Evolutionary conservation across 2,797 vertebrate species (phyloP).

Genomic region (Parauchenoglanis ngamensis): DNA sequence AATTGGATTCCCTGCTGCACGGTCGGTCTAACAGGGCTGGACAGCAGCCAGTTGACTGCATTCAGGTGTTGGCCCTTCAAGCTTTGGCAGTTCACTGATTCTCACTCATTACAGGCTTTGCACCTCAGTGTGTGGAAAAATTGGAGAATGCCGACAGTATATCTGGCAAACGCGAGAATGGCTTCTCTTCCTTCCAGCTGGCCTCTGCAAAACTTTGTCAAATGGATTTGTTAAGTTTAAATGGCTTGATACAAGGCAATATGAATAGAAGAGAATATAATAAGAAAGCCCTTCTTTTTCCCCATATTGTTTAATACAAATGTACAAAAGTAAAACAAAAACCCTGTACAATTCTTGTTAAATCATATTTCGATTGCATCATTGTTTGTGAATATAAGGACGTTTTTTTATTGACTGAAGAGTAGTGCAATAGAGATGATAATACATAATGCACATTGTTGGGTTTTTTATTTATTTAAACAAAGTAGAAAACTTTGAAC

Average conservation of each 20-base stretch:
- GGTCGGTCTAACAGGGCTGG: slow-evolving; percentile 42
- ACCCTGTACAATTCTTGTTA: not conserved
- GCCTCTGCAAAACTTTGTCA: not conserved
- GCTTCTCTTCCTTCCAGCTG: not conserved
- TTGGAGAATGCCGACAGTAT: not conserved
- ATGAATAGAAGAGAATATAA: not conserved
- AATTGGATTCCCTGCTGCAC: slow-evolving; percentile 53
- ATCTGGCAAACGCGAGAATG: slow-evolving; percentile 17
- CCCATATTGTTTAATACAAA: not conserved
- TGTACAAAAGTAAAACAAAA: not conserved
- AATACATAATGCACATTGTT: not conserved
- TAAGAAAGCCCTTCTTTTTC: not conserved
- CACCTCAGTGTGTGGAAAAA: slow-evolving; percentile 15
- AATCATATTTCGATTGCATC: not conserved
- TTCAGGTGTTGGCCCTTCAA: slow-evolving; percentile 47
- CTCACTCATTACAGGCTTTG: slow-evolving; percentile 49
- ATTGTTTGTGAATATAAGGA: not conserved
- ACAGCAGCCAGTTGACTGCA: slow-evolving; percentile 44
- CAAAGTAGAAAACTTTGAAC: not conserved
- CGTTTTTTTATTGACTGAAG: not conserved
- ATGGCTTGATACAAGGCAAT: not conserved
- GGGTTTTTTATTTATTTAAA: not conserved
- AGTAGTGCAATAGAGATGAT: not conserved
- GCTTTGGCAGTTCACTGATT: slow-evolving; percentile 52
- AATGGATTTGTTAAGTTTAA: not conserved